phyloP scores from a whole-genome alignment of 2,113 vertebrate genomes.

The Muscicapa adusta region DNA sequence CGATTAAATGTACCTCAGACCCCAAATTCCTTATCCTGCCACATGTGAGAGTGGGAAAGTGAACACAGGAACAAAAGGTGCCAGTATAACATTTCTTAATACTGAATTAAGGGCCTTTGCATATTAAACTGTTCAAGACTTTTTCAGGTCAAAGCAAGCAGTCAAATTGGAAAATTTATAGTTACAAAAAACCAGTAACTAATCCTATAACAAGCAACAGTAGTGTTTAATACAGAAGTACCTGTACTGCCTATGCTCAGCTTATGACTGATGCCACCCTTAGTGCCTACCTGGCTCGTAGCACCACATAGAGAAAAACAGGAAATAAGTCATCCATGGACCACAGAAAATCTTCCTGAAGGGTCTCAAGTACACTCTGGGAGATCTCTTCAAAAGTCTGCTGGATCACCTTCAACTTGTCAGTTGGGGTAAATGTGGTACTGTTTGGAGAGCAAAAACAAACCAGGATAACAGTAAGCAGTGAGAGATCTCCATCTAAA shows the following conservation, averaged over 20 bases:
- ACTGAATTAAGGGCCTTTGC: background rate
- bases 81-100: background rate
- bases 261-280: background rate
- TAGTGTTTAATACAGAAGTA: background rate
- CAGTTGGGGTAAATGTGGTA: conserved; percentile 95
- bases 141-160: background rate
- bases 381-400: conserved; percentile 98
- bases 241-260: background rate
- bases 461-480: background rate
- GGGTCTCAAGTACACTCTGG: conserved; percentile 84
- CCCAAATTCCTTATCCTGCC: conserved; percentile 94
- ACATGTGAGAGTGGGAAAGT: background rate
- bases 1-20: conserved; percentile 95
- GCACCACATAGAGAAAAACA: conserved; percentile 96
- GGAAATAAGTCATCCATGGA: conserved; percentile 99
- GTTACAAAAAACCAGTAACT: background rate
- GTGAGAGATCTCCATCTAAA: background rate
- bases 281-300: conserved; percentile 86
- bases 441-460: conserved; percentile 66
- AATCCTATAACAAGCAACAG: background rate
- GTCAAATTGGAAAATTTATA: background rate
- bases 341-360: conserved; percentile 94
- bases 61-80: background rate
- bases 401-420: conserved; percentile 97
- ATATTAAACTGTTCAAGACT: background rate